Evolutionary conservation across 1,140 invertebrate genomes (phyloP).

Genomic region (Bombyx mandarina): DNA sequence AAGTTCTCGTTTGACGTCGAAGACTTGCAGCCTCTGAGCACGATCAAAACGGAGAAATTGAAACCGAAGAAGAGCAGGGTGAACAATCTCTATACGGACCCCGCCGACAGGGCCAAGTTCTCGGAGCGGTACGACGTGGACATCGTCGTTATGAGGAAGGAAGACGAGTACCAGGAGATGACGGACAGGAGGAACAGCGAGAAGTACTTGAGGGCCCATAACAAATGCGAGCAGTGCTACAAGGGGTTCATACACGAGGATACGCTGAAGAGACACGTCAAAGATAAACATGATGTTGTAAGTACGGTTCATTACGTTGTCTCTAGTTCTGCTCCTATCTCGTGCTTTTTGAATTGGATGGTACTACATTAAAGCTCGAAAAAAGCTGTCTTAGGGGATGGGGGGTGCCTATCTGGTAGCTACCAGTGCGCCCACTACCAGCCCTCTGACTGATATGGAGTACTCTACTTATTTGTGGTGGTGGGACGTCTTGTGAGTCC

Average conservation of each 20-base stretch:
- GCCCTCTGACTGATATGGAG: too few relatives aligned
- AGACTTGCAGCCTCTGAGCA: too few relatives aligned
- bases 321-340: neutral
- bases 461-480: too few relatives aligned
- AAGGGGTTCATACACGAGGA: constrained; percentile 6
- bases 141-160: constrained; percentile 5
- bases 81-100: constrained; percentile 4
- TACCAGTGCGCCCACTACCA: too few relatives aligned
- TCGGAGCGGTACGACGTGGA: constrained; percentile 6
- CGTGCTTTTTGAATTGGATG: too few relatives aligned
- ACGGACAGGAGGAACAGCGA: constrained; percentile 1
- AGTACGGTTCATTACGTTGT: neutral
- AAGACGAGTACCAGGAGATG: constrained; percentile 4
- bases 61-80: neutral
- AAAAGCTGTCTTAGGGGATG: too few relatives aligned
- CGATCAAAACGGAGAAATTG: too few relatives aligned
- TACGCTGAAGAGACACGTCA: constrained; percentile 3
- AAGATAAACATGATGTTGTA: constrained; percentile 4
- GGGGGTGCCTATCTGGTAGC: too few relatives aligned
- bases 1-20: too few relatives aligned
- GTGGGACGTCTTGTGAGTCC: too few relatives aligned
- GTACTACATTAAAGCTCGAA: too few relatives aligned
- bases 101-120: constrained; percentile 4
- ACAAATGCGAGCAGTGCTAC: constrained; percentile 3
- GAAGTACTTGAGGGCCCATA: constrained; percentile 2